These are phyloP conservation scores for Trichonephila inaurata DNA, from an alignment of 1,140 invertebrate genomes.

Conservation along the genomic window DNA sequence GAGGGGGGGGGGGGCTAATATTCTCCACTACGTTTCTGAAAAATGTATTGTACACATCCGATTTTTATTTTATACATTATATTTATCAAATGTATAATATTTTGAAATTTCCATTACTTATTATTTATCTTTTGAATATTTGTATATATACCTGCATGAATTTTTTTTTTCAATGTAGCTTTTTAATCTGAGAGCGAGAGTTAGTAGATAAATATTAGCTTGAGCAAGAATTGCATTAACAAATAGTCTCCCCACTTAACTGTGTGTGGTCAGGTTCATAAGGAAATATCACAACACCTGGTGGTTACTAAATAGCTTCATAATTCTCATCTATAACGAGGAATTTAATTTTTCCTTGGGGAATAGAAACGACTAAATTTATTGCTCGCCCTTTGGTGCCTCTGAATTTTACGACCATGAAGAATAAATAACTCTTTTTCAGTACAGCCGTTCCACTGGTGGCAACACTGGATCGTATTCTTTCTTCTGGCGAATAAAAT, in stretches of 20 bases:
- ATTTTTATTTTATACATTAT: too few species aligned
- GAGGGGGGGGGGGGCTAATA: too few species aligned
- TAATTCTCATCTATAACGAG: constrained; percentile 66
- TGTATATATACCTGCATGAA: too few species aligned
- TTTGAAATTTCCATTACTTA: too few species aligned
- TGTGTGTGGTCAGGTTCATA: constrained; percentile 41
- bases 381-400: constrained; percentile 15
- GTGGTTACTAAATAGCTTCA: constrained; percentile 39
- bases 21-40: too few species aligned
- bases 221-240: background rate
- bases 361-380: constrained; percentile 57
- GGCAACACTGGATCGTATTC: constrained; percentile 42
- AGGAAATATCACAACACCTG: constrained; percentile 26
- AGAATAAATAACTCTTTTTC: constrained; percentile 66
- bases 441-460: background rate
- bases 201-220: too few species aligned
- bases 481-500: constrained; percentile 44
- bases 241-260: background rate
- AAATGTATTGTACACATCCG: too few species aligned
- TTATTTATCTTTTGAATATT: too few species aligned
- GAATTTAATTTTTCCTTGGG: constrained; percentile 50
- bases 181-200: too few species aligned
- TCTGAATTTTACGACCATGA: constrained; percentile 53
- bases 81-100: too few species aligned
- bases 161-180: too few species aligned